Base-by-base conservation (phyloP, 2,797 vertebrate species). In the Hirundo rustica region DNA sequence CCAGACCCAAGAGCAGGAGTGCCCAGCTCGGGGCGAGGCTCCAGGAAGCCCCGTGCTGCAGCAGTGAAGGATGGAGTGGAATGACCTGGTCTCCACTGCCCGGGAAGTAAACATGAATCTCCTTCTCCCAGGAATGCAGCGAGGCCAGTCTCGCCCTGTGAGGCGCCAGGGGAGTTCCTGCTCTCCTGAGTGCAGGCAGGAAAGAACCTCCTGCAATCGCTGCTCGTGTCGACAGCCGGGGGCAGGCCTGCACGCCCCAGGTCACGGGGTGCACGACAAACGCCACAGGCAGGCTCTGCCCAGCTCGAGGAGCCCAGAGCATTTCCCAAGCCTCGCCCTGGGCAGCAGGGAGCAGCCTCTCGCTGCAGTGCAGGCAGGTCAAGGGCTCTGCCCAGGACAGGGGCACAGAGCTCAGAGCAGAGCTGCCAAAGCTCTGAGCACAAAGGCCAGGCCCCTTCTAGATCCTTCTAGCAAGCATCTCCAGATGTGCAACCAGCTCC, bases 51-150 rank as follows among this genome's bases (percentile, higher is more conserved):
- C 51, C 0, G 0, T 0, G 2, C n/a, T 3, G 11, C n/a, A 25
- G 78, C 54, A 61, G 17, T 2, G 13, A 50, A 32, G 1, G 8
- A 54, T 3, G 1, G 42, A 13, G 13, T 4, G 40, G 32, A 20
- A 64, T 0, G 8, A 42, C 70, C 60, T 42, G 67, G 71, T 67
- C 76, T 76, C 20, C 0, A 1, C 77, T 81, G 86, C 75, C 82
- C 2, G 2, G 55, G 58, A 36, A 65, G 48, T 40, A 82, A 92
- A 83, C 79, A 93, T 12, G 11, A 20, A 45, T 54, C 27, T 79
- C 44, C 83, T 48, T 70, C 54, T 91, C 66, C 84, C 44, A 94
- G 94, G 92, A 97, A 96, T 92, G 95, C 68, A 72, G 87, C 1
- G 0, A 51, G 79, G 89, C 86, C 54, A 62, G 90, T 70, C 85